Evolutionary conservation across 2,113 vertebrate genomes (phyloP), one percentile per base, ranked within the genome.

Genomic region (Glareola pratincola): DNA sequence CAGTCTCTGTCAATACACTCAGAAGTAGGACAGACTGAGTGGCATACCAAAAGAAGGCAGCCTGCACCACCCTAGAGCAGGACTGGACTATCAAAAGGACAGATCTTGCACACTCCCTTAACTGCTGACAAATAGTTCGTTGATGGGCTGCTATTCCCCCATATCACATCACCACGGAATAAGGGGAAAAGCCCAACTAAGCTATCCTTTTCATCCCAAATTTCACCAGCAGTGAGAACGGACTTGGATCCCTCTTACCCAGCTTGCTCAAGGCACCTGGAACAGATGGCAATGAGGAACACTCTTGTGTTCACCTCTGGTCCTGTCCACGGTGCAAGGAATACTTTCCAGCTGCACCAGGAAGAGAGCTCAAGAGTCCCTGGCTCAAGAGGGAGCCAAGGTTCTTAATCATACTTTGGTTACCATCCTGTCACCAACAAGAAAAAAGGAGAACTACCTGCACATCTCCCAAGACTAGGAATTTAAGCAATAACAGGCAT

Each of bases 141-240:
- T 71, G 30, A 14, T 47, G 23, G 27, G 32, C 56, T 59, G 48
- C 1, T 2, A 45, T n/a, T 67, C 57, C 32, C 48, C 26, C 18
- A 1, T 12, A 37, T 39, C 47, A 51, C 64, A 51, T 2, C 29
- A 79, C 9, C 14, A 6, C 0, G 1, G 50, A 75, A 17, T 19
- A 75, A 64, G 8, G 5, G 18, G 15, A 62, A 90, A 87, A 77
- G 30, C 26, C 64, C 47, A 75, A 13, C 43, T 39, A 34, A 82
- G 24, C 21, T 71, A 81, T 8, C 15, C 20, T 76, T 89, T 59
- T 63, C n/a, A 71, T 29, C 51, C 7, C 48, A 88, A 21, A 37
- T 41, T 66, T 75, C 57, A 83, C 50, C 81, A 88, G 57, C 45
- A 79, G 27, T 2, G 4, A 93, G 24, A 92, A 64, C 6, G 82